Conservation (phyloP, 2,797 vertebrate species). For the Platalea minor region DNA sequence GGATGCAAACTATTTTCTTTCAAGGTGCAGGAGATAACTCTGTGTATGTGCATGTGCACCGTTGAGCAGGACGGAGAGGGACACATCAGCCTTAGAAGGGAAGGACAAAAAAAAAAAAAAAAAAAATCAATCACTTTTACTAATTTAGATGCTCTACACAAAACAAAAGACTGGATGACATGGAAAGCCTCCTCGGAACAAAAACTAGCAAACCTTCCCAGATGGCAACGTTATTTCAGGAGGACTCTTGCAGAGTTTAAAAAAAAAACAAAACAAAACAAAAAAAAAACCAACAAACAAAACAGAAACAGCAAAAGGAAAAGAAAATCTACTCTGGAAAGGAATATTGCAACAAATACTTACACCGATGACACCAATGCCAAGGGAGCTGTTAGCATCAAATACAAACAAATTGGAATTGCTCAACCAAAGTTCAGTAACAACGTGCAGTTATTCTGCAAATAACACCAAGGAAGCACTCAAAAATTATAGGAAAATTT, state of each 20-base stretch:
- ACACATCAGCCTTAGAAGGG: not conserved
- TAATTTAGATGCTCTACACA: not conserved
- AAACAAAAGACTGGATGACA: not conserved
- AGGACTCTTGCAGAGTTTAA: not conserved
- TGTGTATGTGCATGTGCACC: not conserved
- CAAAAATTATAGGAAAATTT: not conserved
- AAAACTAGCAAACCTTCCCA: not conserved
- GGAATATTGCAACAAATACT: accelerated
- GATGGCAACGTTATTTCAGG: not conserved
- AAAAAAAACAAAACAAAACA: not conserved
- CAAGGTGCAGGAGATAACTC: not conserved
- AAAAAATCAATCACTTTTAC: not conserved
- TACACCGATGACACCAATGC: accelerated
- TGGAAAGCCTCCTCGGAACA: not conserved
- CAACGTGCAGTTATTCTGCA: not conserved
- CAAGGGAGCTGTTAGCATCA: not conserved
- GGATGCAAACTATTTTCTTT: not conserved
- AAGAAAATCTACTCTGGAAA: not conserved
- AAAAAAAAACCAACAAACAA: not conserved
- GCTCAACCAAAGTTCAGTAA: not conserved
- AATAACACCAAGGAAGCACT: not conserved
- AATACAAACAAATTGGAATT: not conserved
- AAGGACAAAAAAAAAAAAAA: not conserved
- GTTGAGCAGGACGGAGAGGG: not conserved
- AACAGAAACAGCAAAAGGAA: not conserved